Evolutionary conservation across 1,140 invertebrate genomes (phyloP).

Genomic region (Tigriopus japonicus): DNA sequence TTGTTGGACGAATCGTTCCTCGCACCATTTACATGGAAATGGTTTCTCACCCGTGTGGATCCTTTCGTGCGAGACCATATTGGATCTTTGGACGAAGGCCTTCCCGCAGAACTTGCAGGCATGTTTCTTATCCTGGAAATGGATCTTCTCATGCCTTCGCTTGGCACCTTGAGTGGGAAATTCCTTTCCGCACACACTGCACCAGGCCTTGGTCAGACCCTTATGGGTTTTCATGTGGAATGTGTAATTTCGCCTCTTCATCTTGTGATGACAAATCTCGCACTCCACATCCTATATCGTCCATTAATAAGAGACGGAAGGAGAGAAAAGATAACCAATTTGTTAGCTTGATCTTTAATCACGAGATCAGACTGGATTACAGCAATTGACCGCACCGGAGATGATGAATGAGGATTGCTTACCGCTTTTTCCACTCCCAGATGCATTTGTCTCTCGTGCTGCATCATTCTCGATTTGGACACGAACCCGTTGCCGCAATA

Average conservation of each 20-base stretch:
- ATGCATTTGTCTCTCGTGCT: not conserved
- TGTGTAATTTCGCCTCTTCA: not conserved
- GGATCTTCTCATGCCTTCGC: not conserved
- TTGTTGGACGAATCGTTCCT: constrained; percentile 27
- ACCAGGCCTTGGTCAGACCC: not conserved
- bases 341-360: too few species aligned
- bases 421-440: not conserved
- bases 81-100: constrained; percentile 42
- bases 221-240: not conserved
- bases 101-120: constrained; percentile 32
- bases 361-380: too few species aligned
- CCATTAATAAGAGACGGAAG: too few species aligned
- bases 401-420: not conserved
- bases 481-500: constrained; percentile 17
- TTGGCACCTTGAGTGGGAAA: not conserved
- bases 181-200: not conserved
- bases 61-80: constrained; percentile 43
- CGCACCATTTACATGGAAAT: constrained; percentile 33
- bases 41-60: constrained; percentile 36
- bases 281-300: not conserved
- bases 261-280: not conserved
- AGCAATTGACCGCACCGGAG: too few species aligned
- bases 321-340: too few species aligned
- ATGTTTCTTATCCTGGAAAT: constrained; percentile 12
- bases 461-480: not conserved